A percentile compares a stretch with the other conserved stretches of the same genome.
These are phyloP conservation scores for Patiria miniata DNA, from an alignment of 35 echinoderm and acorn worm species.

Conservation along the genomic window DNA sequence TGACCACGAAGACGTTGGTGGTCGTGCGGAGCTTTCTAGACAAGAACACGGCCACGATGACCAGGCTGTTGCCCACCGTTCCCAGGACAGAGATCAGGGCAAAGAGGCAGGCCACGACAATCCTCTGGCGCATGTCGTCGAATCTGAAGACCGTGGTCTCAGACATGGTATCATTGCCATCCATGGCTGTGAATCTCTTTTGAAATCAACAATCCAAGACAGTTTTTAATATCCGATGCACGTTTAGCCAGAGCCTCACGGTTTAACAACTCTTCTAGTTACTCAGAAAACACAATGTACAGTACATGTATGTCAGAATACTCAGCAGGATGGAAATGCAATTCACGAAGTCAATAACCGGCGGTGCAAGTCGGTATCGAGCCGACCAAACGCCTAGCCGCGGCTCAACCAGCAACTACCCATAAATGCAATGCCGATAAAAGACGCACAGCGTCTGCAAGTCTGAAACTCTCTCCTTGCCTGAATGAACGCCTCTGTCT, in stretches of 20 bases:
- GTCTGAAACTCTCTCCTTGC: neutral
- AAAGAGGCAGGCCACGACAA: constrained; percentile 68
- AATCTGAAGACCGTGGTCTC: constrained; percentile 43
- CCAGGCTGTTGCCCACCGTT: constrained; percentile 75
- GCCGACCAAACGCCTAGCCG: too few relatives aligned
- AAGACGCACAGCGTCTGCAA: constrained; percentile 10
- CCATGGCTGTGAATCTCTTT: neutral
- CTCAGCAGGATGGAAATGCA: too few relatives aligned
- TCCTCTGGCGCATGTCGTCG: constrained; percentile 59
- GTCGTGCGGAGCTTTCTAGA: constrained; percentile 76
- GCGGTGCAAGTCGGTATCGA: too few relatives aligned
- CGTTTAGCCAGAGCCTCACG: too few relatives aligned
- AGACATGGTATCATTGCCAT: neutral
- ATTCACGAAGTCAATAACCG: too few relatives aligned
- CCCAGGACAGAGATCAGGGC: constrained; percentile 71
- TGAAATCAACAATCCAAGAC: too few relatives aligned
- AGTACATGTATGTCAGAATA: too few relatives aligned
- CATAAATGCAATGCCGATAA: neutral
- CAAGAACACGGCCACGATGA: constrained; percentile 73
- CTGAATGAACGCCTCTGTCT: neutral
- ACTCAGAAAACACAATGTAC: too few relatives aligned
- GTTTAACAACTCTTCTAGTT: too few relatives aligned
- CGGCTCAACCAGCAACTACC: too few relatives aligned
- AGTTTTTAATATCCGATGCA: too few relatives aligned
- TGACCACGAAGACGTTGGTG: constrained; percentile 92